Evolutionary conservation across 2,888 invertebrate genomes (phyloP).

Genomic region (Elmis aenea): DNA sequence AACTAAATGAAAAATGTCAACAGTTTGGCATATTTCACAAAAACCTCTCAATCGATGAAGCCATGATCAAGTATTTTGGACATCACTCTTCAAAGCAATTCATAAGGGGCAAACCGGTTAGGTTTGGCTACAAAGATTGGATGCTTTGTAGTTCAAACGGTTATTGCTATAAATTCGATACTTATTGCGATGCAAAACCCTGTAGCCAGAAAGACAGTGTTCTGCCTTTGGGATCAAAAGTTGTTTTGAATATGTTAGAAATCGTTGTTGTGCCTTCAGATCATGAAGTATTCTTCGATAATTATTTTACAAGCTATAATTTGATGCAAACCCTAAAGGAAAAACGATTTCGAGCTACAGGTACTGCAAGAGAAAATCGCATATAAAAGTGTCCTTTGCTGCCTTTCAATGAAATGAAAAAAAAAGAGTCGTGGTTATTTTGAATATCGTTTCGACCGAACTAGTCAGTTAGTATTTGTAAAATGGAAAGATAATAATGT

Average conservation of each 20-base stretch:
- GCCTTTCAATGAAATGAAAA: slow-evolving; percentile 4
- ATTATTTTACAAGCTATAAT: slow-evolving; percentile 17
- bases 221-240: slow-evolving; percentile 18
- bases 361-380: slow-evolving; percentile 14
- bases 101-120: slow-evolving; percentile 28
- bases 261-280: slow-evolving; percentile 9
- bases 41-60: slow-evolving; percentile 25
- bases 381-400: slow-evolving; percentile 14
- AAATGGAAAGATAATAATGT: slow-evolving; percentile 25
- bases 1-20: slow-evolving; percentile 21
- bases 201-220: too few species aligned
- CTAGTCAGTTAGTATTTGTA: slow-evolving; percentile 17
- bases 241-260: slow-evolving; percentile 21
- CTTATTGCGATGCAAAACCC: slow-evolving; percentile 18
- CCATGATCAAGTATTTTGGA: slow-evolving; percentile 27
- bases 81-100: slow-evolving; percentile 28
- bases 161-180: slow-evolving; percentile 24
- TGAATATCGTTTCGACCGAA: slow-evolving; percentile 13
- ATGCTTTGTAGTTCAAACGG: slow-evolving; percentile 22
- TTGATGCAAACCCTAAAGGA: slow-evolving; percentile 9
- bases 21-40: slow-evolving; percentile 26
- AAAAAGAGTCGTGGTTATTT: slow-evolving; percentile 15
- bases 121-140: slow-evolving; percentile 31
- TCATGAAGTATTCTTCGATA: slow-evolving; percentile 20
- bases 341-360: slow-evolving; percentile 10